Conservation (phyloP, 2,113 vertebrate species). For the Leiothrix lutea region DNA sequence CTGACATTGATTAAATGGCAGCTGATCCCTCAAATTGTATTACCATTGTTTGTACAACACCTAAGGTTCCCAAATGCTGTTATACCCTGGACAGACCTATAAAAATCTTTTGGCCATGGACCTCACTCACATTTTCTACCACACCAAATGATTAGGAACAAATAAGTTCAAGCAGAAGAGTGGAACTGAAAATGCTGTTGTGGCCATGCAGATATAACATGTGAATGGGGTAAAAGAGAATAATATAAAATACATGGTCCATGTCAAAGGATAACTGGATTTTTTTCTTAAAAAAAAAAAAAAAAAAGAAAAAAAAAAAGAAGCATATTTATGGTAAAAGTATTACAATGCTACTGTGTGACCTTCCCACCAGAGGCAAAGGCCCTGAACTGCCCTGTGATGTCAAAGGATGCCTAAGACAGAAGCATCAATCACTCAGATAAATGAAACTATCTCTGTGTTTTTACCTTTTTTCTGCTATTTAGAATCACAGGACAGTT, state of each 20-base stretch:
- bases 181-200: background rate
- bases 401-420: background rate
- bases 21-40: slow-evolving; percentile 2
- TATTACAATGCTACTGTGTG: background rate
- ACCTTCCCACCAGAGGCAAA: slow-evolving; percentile 18
- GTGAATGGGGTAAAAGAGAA: background rate
- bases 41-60: background rate
- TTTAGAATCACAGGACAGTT: background rate
- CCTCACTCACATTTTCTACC: background rate
- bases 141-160: background rate
- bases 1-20: slow-evolving; percentile 27
- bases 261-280: background rate
- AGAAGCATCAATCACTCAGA: background rate
- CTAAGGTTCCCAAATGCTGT: background rate
- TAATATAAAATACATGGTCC: rapidly evolving
- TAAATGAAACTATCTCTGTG: background rate
- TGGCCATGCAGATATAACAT: background rate
- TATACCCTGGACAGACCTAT: background rate
- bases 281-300: background rate
- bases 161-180: background rate
- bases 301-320: background rate
- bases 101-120: background rate
- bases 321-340: background rate
- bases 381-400: background rate
- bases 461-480: background rate